Base-by-base conservation (phyloP, 2,797 vertebrate species). In the Notolepis coatsorum region DNA sequence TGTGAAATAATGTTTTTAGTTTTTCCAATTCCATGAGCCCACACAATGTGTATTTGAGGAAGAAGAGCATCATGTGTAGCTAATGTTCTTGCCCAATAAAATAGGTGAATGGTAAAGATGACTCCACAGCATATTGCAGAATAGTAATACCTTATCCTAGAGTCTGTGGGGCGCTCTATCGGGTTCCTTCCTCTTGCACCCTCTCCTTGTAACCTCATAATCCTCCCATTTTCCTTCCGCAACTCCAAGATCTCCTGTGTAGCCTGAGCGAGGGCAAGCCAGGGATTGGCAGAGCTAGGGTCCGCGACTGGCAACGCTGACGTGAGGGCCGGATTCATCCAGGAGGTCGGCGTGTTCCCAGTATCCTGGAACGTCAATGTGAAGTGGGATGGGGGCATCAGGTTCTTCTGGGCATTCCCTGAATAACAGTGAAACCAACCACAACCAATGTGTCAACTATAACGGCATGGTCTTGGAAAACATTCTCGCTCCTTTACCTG, bases 321-420 rank as follows among this genome's bases (percentile, higher is more conserved):
- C n/a, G 73, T 47, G 24, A 62, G 2, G 0, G 31, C 49, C 2
- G 61, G 45, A 10, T 68, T 75, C 23, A 65, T 28, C 82, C 77
- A 84, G 31, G 65, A 58, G 17, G 47, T 48, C 4, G 70, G 4
- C 37, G 35, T 18, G 10, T 72, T 50, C 15, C 47, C 74, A 31
- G 60, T 3, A 51, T 75, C 28, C 21, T 72, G 74, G 30, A 25
- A 46, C 60, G 58, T 78, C 1, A 71, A 61, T 50, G 77, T 39
- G 49, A 93, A 93, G 79, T 93, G 91, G 1, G 91, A 93, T 0
- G 92, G 92, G 0, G 92, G 90, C 35, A 93, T 80, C 24, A 93
- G 80, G 38, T 81, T 68, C 37, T 56, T 63, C 57, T 86, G 80
- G n/a, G 49, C 41, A 20, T 38, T 67, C 9, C 76, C 91, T 92